phyloP scores from a whole-genome alignment of 2,888 invertebrate species.

The Periphyllus acericola region DNA sequence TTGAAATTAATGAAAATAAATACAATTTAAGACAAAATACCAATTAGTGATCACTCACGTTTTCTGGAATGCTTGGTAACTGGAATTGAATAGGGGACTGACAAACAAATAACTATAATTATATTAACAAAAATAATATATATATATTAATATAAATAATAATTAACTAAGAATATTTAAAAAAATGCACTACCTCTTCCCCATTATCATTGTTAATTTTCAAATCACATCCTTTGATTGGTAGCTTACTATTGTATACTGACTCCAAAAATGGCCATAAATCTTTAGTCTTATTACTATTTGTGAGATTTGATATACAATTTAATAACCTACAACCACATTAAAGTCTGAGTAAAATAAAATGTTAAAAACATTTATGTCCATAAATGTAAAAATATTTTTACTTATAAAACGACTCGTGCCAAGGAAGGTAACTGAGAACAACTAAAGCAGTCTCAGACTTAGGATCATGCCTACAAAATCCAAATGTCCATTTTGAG shows the following conservation, averaged over 20 bases:
- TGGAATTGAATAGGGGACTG: constrained; percentile 82
- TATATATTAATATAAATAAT: constrained; percentile 57
- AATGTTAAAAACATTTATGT: constrained; percentile 7
- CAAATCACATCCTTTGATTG: constrained; percentile 76
- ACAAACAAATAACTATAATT: constrained; percentile 80
- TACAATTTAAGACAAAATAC: background rate
- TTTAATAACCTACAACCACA: constrained; percentile 76
- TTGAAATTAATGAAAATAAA: background rate
- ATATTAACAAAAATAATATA: constrained; percentile 67
- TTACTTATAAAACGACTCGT: constrained; percentile 93
- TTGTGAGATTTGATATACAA: constrained; percentile 81
- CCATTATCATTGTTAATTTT: constrained; percentile 73
- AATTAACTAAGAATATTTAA: background rate
- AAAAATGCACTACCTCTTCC: constrained; percentile 65
- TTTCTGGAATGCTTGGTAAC: constrained; percentile 94
- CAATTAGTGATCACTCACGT: constrained; percentile 75
- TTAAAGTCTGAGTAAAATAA: background rate
- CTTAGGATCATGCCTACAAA: constrained; percentile 93
- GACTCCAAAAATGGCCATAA: constrained; percentile 75
- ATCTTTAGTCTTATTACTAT: constrained; percentile 71
- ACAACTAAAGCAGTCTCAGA: constrained; percentile 85
- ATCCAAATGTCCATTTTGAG: constrained; percentile 97
- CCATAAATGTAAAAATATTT: constrained; percentile 66
- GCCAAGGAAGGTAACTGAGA: constrained; percentile 94
- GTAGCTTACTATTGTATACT: constrained; percentile 76